Base-by-base conservation (phyloP, 2,888 invertebrate genomes). In the Catocala fraxini region DNA sequence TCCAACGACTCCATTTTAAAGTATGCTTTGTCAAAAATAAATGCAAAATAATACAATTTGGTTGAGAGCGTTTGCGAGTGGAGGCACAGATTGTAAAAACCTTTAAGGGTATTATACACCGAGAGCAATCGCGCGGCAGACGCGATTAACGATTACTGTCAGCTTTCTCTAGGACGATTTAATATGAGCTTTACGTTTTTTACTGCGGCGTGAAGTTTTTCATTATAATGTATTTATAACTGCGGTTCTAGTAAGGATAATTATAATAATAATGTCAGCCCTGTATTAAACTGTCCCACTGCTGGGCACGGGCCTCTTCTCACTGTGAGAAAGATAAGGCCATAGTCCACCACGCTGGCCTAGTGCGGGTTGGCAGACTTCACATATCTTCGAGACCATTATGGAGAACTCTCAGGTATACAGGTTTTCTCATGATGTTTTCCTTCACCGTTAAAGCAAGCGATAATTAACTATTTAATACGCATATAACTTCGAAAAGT, bases 1-100 rank as follows among this genome's bases (percentile, higher is more conserved):
- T 75, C 76, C 72, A 71, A 77, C 25, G 58, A 82, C 79, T 74
- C 75, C 82, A 79, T 75, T 80, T 77, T 77, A 78, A 83, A 86
- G 86, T 83, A 84, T 85, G 87, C 88, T 89, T 89, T 89, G 89
- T 90, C 89, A 92, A 90, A 92, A 92, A 89, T 91, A 86, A 91
- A 94, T 93, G 93, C 91, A 91, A 92, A 92, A 92, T 92, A 93
- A 93, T 93, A 93, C 93, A 93, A 93, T 93, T 92, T 91, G 83
- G 87, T 84, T 89, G 87, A 91, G 86, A 91, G 89, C 86, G 81
- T 84, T 81, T 84, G 77, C 83, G 77, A 79, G 78, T 79, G 65
- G 81, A 81, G 80, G 79, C 83, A 77, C 83, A 84, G 86, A 87
- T 89, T 88, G 89, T 88, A 89, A 89, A 89, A 89, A 85, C 84